These are phyloP conservation scores for Anabacerthia variegaticeps DNA, from an alignment of 2,797 vertebrate species.

Conservation along the genomic window DNA sequence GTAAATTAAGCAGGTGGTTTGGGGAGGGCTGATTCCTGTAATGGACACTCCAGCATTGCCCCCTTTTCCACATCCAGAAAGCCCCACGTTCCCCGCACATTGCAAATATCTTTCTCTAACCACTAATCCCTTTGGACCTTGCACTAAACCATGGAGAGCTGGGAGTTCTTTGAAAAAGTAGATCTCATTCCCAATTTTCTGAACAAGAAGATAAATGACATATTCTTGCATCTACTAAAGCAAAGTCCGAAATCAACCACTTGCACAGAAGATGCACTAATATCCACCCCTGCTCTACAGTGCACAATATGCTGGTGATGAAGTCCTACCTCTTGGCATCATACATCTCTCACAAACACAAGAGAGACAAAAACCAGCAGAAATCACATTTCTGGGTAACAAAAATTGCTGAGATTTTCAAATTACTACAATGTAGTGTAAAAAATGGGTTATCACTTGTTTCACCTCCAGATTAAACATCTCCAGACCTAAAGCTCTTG, in stretches of 20 bases:
- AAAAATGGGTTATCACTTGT: neutral
- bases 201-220: neutral
- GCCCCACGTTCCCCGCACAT: neutral
- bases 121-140: neutral
- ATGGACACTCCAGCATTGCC: neutral
- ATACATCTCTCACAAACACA: neutral
- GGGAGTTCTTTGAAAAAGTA: neutral
- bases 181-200: neutral
- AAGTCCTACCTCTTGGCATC: neutral
- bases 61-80: neutral
- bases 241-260: neutral
- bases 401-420: neutral
- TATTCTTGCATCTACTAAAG: neutral
- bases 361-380: neutral
- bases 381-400: neutral
- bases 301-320: too few relatives aligned
- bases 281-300: neutral
- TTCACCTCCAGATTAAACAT: neutral
- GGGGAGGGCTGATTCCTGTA: neutral
- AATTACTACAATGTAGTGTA: neutral
- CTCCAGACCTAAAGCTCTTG: neutral
- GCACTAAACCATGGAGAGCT: neutral
- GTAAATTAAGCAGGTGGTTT: neutral
- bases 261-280: neutral
- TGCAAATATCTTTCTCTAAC: neutral